Base-by-base conservation (phyloP, 2,888 invertebrate genomes). In the Bursaphelenchus okinawaensis region DNA sequence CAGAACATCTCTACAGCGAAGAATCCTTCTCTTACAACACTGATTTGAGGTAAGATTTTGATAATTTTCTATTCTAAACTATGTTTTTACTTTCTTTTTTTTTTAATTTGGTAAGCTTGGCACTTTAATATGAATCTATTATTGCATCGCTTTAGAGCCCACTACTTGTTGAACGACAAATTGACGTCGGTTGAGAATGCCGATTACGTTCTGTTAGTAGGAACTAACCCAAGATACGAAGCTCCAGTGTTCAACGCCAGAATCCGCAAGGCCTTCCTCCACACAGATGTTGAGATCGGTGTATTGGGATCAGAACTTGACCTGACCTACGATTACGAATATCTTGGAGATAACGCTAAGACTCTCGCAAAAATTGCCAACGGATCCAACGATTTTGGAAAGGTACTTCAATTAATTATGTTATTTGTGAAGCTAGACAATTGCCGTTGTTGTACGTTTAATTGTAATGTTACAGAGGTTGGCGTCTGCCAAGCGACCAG, bases 161-260 rank as follows among this genome's bases (percentile, higher is more conserved):
- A 90, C 77, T 98, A 98, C 84, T 84, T 96, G 58, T 86, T 95
- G 68, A 98, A 98, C 85, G 90, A 91, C 56, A 89, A 88, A 79
- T 94, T 98, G 77, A 88, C 89, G 19, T 89, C 89, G 55, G 87
- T 95, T 27, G 98, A 99, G 84, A 90, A 94, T 67, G 90, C 95
- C 0, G 98, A 98, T 85, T 88, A 91, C 64, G 88, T 98, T 22
- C 85, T 98, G 0, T 86, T 99, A 60, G 89, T 98, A 76, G 98
- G 98, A 63, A 93, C 94, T 0, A 99, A 99, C 87, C 92, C 94
- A 0, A 88, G 98, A 60, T 93, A 91, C 84, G 98, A 98, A 85
- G 96, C 98, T 51, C 95, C 98, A 0, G 86, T 98, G 28, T 86
- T 99, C 66, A 98, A 98, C 85, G 90, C 96, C 0, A 88, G 98